Percentiles rank a stretch among this genome's conserved stretches.
Evolutionary conservation across 2,888 invertebrate species (phyloP).

Genomic region (Andrena praecox): DNA sequence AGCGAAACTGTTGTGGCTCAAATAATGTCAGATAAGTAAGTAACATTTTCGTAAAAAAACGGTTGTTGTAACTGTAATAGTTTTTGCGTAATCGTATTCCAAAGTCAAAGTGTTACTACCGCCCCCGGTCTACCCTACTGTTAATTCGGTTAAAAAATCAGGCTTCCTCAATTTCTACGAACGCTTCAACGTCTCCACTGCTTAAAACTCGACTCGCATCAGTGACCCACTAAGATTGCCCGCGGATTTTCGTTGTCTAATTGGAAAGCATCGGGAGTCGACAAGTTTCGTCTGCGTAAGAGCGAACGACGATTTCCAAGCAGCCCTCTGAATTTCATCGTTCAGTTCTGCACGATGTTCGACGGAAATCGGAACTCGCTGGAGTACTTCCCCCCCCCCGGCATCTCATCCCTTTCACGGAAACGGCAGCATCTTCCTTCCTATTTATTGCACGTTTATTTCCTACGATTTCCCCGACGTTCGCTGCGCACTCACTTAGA

Average conservation of each 20-base stretch:
- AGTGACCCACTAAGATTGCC: neutral
- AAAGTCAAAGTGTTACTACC: too few relatives aligned
- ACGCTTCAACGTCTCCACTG: too few relatives aligned
- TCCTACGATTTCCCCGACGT: constrained; percentile 24
- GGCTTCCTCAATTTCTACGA: too few relatives aligned
- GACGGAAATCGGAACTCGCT: constrained; percentile 28
- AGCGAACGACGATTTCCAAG: neutral
- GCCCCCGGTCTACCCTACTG: too few relatives aligned
- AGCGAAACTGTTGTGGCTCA: too few relatives aligned
- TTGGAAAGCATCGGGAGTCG: neutral
- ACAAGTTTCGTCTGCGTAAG: neutral
- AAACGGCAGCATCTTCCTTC: constrained; percentile 46
- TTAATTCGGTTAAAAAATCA: too few relatives aligned
- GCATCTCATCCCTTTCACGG: constrained; percentile 37
- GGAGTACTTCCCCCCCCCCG: constrained; percentile 26
- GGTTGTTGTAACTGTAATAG: too few relatives aligned
- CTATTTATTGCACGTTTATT: constrained; percentile 48
- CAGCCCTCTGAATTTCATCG: constrained; percentile 20
- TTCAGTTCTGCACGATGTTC: constrained; percentile 28
- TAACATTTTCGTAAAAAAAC: too few relatives aligned
- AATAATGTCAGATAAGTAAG: too few relatives aligned
- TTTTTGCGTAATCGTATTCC: too few relatives aligned
- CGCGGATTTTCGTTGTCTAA: constrained; percentile 1
- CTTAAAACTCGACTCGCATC: too few relatives aligned
- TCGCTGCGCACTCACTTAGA: constrained; percentile 20